These are phyloP conservation scores for Scaptomyza pallida DNA, from an alignment of 1,140 invertebrate species.

Conservation along the genomic window DNA sequence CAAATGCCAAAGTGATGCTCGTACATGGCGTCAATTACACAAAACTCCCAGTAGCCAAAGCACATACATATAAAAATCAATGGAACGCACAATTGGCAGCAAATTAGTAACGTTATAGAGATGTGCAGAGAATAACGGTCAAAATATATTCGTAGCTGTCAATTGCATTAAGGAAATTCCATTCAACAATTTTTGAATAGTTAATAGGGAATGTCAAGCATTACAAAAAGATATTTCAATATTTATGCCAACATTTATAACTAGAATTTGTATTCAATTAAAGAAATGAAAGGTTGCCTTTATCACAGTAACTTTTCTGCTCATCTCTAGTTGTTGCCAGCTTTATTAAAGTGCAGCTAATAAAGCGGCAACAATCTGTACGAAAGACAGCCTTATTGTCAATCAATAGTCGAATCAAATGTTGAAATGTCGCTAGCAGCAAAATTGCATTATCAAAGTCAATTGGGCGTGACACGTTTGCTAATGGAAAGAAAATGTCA, in stretches of 20 bases:
- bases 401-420: constrained; percentile 3
- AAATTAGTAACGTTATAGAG: constrained; percentile 10
- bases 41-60: constrained; percentile 12
- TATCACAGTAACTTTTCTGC: too few relatives aligned
- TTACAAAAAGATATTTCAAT: too few relatives aligned
- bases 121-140: not conserved
- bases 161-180: not conserved
- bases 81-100: constrained; percentile 15
- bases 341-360: constrained; percentile 8
- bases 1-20: constrained; percentile 21
- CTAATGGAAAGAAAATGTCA: constrained; percentile 6
- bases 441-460: constrained; percentile 24
- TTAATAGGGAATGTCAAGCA: too few relatives aligned
- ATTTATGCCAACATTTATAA: too few relatives aligned
- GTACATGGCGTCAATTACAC: constrained; percentile 21
- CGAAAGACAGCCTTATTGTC: constrained; percentile 3
- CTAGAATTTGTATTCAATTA: too few relatives aligned
- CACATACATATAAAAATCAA: constrained; percentile 11
- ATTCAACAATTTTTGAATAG: too few relatives aligned
- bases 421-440: not conserved
- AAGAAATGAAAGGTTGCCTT: too few relatives aligned
- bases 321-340: not conserved
- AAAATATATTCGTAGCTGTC: not conserved
- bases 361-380: constrained; percentile 11
- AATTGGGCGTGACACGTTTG: constrained; percentile 9